A percentile compares a stretch with the other conserved stretches of the same genome.
phyloP scores from a whole-genome alignment of 2,113 vertebrate genomes.

The Amia ocellicauda region DNA sequence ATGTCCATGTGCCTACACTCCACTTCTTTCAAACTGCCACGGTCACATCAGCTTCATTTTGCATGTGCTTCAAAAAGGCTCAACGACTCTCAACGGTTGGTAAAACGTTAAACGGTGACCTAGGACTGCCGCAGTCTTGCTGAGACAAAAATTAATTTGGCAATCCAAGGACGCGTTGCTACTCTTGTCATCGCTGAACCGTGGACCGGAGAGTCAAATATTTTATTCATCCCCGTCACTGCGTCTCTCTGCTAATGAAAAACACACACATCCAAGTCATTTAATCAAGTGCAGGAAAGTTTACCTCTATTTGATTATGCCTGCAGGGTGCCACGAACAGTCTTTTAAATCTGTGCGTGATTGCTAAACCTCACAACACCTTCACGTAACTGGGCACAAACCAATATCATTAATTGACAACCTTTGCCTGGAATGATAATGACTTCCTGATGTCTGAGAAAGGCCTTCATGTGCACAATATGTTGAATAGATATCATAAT shows the following conservation, averaged over 20 bases:
- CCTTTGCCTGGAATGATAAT: conserved; percentile 30
- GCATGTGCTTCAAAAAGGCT: too few relatives aligned
- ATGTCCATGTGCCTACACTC: too few relatives aligned
- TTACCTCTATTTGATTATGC: conserved; percentile 33
- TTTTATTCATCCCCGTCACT: conserved; percentile 35
- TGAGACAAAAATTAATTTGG: conserved; percentile 20
- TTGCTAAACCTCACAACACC: conserved; percentile 25
- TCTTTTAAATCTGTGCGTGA: conserved; percentile 33
- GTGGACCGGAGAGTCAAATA: too few relatives aligned
- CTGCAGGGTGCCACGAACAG: conserved; percentile 25
- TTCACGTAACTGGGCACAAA: conserved; percentile 17
- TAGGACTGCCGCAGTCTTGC: not conserved
- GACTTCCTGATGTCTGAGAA: not conserved
- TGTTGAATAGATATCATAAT: conserved; percentile 17
- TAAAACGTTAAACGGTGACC: not conserved
- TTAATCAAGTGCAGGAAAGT: conserved; percentile 42
- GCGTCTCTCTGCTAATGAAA: conserved; percentile 36
- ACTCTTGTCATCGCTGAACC: conserved; percentile 7
- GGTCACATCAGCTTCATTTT: too few relatives aligned
- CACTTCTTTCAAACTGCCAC: too few relatives aligned
- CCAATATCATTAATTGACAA: conserved; percentile 22
- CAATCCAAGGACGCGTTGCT: conserved; percentile 9
- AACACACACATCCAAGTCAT: conserved; percentile 36
- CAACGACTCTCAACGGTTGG: too few relatives aligned
- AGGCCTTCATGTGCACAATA: conserved; percentile 5